A percentile compares a stretch with the other conserved stretches of the same genome.
Evolutionary conservation across 1,140 invertebrate species (phyloP).

Genomic region (Hydropsyche tenuis): DNA sequence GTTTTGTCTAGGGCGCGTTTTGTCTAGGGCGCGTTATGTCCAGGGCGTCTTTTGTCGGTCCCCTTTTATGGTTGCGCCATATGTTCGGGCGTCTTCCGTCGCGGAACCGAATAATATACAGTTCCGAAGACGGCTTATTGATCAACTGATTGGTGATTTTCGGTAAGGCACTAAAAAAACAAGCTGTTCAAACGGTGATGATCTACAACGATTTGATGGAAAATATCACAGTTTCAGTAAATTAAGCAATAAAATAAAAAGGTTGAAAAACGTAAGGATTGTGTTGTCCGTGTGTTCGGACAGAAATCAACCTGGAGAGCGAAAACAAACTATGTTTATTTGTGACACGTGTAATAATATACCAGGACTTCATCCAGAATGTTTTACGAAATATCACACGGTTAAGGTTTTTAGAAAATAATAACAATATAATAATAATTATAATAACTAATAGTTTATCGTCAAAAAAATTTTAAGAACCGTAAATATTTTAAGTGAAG

Average conservation of each 20-base stretch:
- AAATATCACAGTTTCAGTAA: background rate
- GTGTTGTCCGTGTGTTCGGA: conserved; percentile 14
- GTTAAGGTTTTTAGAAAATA: conserved; percentile 1
- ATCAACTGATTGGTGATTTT: conserved; percentile 30
- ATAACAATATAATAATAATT: too few species aligned
- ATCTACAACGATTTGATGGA: conserved; percentile 1
- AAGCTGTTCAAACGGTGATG: background rate
- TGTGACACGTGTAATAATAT: background rate
- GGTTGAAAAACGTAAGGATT: conserved; percentile 16
- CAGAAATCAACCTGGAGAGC: background rate
- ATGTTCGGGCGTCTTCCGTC: too few species aligned
- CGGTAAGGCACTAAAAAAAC: conserved; percentile 6
- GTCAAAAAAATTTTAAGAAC: too few species aligned
- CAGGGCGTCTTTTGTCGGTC: too few species aligned
- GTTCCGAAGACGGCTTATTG: background rate
- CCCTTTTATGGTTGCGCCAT: too few species aligned
- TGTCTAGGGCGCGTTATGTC: too few species aligned
- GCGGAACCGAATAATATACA: too few species aligned
- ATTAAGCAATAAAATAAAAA: background rate
- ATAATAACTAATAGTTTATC: too few species aligned
- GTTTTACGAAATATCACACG: conserved; percentile 11
- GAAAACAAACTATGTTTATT: background rate
- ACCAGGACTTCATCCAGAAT: conserved; percentile 10
- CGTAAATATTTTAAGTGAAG: too few species aligned
- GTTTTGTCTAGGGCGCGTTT: too few species aligned